phyloP scores from a whole-genome alignment of 2,113 vertebrate species.

The Dasyurus viverrinus region DNA sequence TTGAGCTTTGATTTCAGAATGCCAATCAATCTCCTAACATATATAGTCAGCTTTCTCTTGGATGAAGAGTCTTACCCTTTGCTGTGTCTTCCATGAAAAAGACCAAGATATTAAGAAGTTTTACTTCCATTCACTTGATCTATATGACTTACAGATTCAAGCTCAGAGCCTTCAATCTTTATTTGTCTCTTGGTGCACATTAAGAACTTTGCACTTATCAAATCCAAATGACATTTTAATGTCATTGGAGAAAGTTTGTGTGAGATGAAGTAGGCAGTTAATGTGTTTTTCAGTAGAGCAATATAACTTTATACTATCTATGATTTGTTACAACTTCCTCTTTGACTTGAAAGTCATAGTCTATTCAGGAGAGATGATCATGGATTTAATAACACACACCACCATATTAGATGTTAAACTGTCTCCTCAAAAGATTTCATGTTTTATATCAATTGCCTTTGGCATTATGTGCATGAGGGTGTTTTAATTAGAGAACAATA shows the following conservation, averaged over 20 bases:
- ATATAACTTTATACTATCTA: neutral
- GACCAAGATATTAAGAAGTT: neutral
- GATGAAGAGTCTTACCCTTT: neutral
- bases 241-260: neutral
- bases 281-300: neutral
- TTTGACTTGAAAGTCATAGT: neutral
- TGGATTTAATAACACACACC: neutral
- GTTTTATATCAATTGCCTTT: neutral
- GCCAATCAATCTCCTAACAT: neutral
- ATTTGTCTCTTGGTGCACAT: neutral
- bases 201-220: neutral
- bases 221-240: neutral
- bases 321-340: neutral
- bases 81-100: neutral
- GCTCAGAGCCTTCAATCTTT: neutral
- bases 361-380: neutral
- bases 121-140: neutral
- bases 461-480: neutral
- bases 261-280: neutral
- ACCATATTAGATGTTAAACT: neutral
- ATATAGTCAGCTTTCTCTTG: neutral
- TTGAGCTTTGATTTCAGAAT: neutral
- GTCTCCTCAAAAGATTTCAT: neutral
- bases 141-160: neutral
- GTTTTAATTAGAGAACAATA: neutral